A percentile compares a stretch with the other conserved stretches of the same genome.
phyloP scores from a whole-genome alignment of 2,888 invertebrate species.

The Euspilapteryx auroguttella region DNA sequence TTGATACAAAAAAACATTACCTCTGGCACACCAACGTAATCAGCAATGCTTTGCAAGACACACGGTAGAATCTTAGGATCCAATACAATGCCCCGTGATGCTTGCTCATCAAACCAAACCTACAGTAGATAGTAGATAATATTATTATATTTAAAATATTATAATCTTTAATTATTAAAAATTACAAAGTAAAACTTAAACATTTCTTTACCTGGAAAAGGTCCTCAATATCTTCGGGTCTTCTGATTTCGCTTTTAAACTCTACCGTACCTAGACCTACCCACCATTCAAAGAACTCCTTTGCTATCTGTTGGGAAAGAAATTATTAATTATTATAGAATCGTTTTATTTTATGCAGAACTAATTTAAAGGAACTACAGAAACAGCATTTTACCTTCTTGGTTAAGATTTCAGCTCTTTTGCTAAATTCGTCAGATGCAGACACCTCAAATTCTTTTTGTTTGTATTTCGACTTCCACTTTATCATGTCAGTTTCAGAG shows the following conservation, averaged over 20 bases:
- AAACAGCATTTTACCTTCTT: slow-evolving; percentile 30
- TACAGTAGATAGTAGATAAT: slow-evolving; percentile 14
- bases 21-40: slow-evolving; percentile 21
- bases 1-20: no score
- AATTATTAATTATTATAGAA: no score
- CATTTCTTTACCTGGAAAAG: slow-evolving; percentile 46
- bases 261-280: slow-evolving; percentile 43
- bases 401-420: slow-evolving; percentile 41
- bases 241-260: slow-evolving; percentile 42
- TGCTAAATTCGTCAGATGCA: slow-evolving; percentile 47
- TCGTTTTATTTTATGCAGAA: no score
- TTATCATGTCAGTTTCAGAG: slow-evolving; percentile 52
- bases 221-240: slow-evolving; percentile 56
- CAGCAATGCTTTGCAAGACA: slow-evolving; percentile 34
- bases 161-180: no score
- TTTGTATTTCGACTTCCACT: slow-evolving; percentile 50
- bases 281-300: slow-evolving; percentile 61
- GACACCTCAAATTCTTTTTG: slow-evolving; percentile 39
- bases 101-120: slow-evolving; percentile 54
- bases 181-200: no score
- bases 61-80: slow-evolving; percentile 43
- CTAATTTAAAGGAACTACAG: no score
- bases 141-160: no score
- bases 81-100: slow-evolving; percentile 36
- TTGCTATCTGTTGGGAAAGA: slow-evolving; percentile 55